Base-by-base conservation (phyloP, 2,888 invertebrate species). In the Drosophila sordidula region DNA sequence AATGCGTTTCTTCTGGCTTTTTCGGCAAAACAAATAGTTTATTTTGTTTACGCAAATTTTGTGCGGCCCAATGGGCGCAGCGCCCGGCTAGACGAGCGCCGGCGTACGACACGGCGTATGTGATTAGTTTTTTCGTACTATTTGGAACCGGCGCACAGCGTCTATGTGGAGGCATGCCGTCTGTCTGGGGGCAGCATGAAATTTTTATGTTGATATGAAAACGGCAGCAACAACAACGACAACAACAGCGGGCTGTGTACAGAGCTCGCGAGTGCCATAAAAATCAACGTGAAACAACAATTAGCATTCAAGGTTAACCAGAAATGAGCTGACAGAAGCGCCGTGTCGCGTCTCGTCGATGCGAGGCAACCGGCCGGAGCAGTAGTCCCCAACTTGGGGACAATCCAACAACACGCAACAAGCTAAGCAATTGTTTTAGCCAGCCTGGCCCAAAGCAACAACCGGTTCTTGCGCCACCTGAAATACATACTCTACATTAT, bases 51-150 rank as follows among this genome's bases (percentile, higher is more conserved):
- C 89, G 84, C 84, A 81, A 84, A 89, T 81, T 87, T 73, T 55
- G 67, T 47, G 51, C 49, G 55, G 55, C 18, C 58, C 44, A 47
- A 26, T 44, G 49, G 47, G 44, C 47, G 55, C 14, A 29, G 16
- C 51, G 57, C 16, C 72, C 79, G 81, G 79, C 87, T 83, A 89
- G 83, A 78, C 47, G 34, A 70, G 56, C 38, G 49, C 54, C 75
- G 49, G 54, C 25, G 68, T 51, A 54, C 74, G 45, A 50, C 81
- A 52, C 29, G 59, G 67, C 72, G 81, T 80, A 86, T 88, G 82
- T 88, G 89, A 89, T 89, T 89, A 89, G 90, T 89, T 89, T 89
- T 86, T 90, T 90, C 88, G 89, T 90, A 90, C 89, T 89, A 89
- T 89, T 82, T 87, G 76, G 76, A 84, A 76, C 82, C 86, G 91